Evolutionary conservation across 1,140 invertebrate genomes (phyloP).

Genomic region (Whitmania pigra): DNA sequence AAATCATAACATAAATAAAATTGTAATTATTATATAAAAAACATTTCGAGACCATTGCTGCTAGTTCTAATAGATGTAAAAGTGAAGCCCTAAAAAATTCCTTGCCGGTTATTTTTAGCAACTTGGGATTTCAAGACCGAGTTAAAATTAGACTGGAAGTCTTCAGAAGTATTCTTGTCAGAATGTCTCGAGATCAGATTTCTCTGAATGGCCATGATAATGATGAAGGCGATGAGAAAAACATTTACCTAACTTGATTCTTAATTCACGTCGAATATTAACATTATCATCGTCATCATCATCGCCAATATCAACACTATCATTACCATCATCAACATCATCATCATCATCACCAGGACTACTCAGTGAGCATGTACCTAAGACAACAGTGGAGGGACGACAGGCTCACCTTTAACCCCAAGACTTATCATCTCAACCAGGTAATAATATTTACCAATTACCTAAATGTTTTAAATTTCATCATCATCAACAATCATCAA

Average conservation of each 20-base stretch:
- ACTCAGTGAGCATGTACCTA: conserved; percentile 68
- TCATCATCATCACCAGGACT: conserved; percentile 17
- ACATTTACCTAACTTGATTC: too few species aligned
- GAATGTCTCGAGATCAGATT: conserved; percentile 17
- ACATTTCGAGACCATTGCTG: too few species aligned
- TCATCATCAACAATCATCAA: not conserved
- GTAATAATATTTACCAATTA: not conserved
- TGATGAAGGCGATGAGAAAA: conserved; percentile 21
- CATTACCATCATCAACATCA: not conserved
- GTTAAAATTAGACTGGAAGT: not conserved
- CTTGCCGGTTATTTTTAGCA: too few species aligned
- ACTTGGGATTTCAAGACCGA: too few species aligned
- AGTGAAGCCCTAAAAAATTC: too few species aligned
- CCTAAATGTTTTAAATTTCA: too few species aligned
- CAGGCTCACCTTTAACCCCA: conserved; percentile 50
- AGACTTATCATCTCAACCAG: not conserved
- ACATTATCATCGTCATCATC: not conserved
- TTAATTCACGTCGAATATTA: too few species aligned
- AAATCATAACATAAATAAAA: too few species aligned
- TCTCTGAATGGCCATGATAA: not conserved
- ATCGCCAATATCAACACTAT: not conserved
- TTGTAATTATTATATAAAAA: too few species aligned
- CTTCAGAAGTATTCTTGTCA: conserved; percentile 11
- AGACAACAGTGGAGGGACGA: conserved; percentile 65
- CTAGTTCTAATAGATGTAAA: too few species aligned